Evolutionary conservation across 2,113 vertebrate species (phyloP).

Genomic region (Hydrochoerus hydrochaeris): DNA sequence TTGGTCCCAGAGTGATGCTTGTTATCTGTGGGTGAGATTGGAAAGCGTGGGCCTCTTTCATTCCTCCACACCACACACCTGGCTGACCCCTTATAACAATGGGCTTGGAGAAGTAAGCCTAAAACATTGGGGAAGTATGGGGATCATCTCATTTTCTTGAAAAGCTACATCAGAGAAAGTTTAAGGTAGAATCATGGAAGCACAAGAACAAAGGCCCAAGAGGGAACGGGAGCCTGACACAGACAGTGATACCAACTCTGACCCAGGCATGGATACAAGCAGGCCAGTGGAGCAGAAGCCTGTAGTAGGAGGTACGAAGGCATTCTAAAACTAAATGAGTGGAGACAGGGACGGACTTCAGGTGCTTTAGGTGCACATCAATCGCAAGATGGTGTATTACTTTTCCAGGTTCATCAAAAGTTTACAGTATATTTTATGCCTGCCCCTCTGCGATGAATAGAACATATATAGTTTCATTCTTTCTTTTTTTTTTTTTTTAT

Average conservation of each 20-base stretch:
- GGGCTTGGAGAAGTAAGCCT: background rate
- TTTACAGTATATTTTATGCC: constrained; percentile 36
- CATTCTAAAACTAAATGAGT: constrained; percentile 8
- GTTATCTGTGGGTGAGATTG: constrained; percentile 4
- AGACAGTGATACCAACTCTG: constrained; percentile 13
- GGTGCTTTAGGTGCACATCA: background rate
- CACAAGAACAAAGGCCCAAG: background rate
- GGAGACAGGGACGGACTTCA: background rate
- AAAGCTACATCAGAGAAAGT: constrained; percentile 1
- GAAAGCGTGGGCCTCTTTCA: background rate
- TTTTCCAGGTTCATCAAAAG: background rate
- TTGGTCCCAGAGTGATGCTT: background rate
- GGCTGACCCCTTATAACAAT: background rate
- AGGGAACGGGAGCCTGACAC: background rate
- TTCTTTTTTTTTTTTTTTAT: no score
- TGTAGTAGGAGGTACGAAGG: background rate
- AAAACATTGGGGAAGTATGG: background rate
- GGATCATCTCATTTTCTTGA: background rate
- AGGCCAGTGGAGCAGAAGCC: background rate
- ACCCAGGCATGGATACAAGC: background rate
- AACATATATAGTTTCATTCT: no score
- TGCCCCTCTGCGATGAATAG: background rate
- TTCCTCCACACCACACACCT: constrained; percentile 54
- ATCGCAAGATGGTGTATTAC: background rate
- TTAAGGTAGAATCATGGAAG: background rate